Evolutionary conservation across 2,113 vertebrate species (phyloP), one percentile per base, ranked within the genome.

Genomic region (Alaudala cheleensis): DNA sequence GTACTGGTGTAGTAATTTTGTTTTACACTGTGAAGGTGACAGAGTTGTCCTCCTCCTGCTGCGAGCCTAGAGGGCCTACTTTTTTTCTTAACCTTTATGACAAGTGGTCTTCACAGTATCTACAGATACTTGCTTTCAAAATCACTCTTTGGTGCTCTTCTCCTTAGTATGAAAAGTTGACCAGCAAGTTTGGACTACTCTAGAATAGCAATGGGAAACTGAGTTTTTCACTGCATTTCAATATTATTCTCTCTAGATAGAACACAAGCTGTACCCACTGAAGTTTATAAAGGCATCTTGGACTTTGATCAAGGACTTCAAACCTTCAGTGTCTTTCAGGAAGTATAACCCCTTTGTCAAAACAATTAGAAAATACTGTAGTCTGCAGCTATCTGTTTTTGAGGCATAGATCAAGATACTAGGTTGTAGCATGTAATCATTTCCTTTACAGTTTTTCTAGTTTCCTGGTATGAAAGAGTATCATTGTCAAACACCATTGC

Each of bases 281-380:
- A 83, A 71, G 67, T 88, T 82, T 85, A 37, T 74, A 82, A 87
- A 83, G 50, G 21, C 20, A 86, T 69, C 69, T 81, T 88, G 65
- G 90, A 83, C 26, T 80, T 88, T 2, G 8, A 56, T 94, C 82
- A 94, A 88, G 85, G n/a, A 47, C 47, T 88, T 88, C 31, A 93
- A 80, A 74, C 80, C 58, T 83, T 81, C 56, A 51, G 5, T 57
- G 33, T 69, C 76, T 79, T 96, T 88, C 82, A 86, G 76, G 76
- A 95, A 94, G 72, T 37, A 18, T 17, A 54, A 88, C 20, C 44
- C 6, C 40, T 86, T 92, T 86, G 51, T 74, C 65, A 90, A 85
- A 95, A 81, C 44, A 83, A 39, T 83, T 71, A 86, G 60, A 84
- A 94, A 94, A 90, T 49, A 79, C 51, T 76, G 45, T 86, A 72